Base-by-base conservation (phyloP, 2,888 invertebrate species). In the Sphaeridia pumilis region DNA sequence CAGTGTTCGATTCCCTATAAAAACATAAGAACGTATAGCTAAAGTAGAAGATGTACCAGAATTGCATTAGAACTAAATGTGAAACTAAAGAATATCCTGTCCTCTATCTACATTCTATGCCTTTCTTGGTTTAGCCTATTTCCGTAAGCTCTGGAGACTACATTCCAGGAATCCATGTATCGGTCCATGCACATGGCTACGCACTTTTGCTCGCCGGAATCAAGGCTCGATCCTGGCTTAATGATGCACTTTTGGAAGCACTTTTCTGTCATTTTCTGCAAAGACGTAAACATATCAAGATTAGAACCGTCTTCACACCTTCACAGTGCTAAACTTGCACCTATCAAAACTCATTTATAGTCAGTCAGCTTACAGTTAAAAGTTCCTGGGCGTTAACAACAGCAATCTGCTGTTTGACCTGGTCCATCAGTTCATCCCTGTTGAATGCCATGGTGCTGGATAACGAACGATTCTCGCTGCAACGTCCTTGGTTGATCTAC, bases 151-250 rank as follows among this genome's bases (percentile, higher is more conserved):
- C 84, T 82, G 12, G 90, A 88, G 12, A 95, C 89, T 50, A 92
- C 74, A 72, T 92, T 89, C 84, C 88, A 93, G 2, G 92, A 81
- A 68, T 97, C 95, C 87, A 94, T 88, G 44, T 54, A 64, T 67
- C 95, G 78, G 72, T 95, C 95, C 93, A 94, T 93, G 71, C 95
- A 95, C 87, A 93, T 92, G 0, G 90, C 87, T 65, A 95, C 79
- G 70, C 94, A 95, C 81, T 90, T 93, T 82, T 94, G 82, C 46
- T 64, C 64, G 38, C 58, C 51, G 21, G 59, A 57, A 28, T 64
- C 64, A 35, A 64, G 36, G 52, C 58, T 82, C 12, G 84, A 81
- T 21, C 94, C 94, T 25, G 95, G 95, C 70, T 89, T 93, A 49
- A 73, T 74, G 66, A 95, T 81, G 72, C 95, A 95, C 69, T 93